Base-by-base conservation (phyloP, 2,797 vertebrate genomes). In the Erethizon dorsatum region DNA sequence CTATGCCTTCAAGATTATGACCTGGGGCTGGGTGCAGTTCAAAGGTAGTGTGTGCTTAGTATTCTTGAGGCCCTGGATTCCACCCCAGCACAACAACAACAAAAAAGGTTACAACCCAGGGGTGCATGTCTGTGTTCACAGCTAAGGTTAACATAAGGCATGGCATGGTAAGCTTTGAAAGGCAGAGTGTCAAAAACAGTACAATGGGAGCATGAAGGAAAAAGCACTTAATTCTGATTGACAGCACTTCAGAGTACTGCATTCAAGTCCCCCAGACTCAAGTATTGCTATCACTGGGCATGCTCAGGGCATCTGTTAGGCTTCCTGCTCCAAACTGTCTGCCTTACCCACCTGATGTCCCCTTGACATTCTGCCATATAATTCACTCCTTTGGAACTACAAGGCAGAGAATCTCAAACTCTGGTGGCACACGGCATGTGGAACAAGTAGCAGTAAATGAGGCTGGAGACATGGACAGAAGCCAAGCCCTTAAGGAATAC, bases 161-260 rank as follows among this genome's bases (percentile, higher is more conserved):
- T 33, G 92, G 9, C 31, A 63, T 37, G 77, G 59, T 73, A 96
- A 95, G 17, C 33, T 92, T 78, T 95, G 78, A 90, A 92, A 84
- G 50, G 83, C 10, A 89, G 18, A 18, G 4, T 2, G 0, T 77
- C 15, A 56, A 83, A 90, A 75, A 5, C 12, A 47, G 26, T n/a
- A 89, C 69, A 73, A 69, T 79, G 17, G 56, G 31, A 86, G 0
- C 24, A 47, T 6, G 78, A 78, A 90, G 20, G 11, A 83, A 50
- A 82, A 88, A 86, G 33, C 2, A 87, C 33, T 82, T 73, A 54
- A 65, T 90, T 97, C 45, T 37, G 41, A 75, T 65, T 45, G 20
- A 54, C 26, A 65, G 17, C 11, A 90, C 45, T 94, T 83, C 95
- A 59, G 78, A 91, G 17, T 71, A 94, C 52, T 75, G 87, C 31